These are phyloP conservation scores for Aphelocoma californica DNA, from an alignment of 2,797 vertebrate species.

Conservation along the genomic window DNA sequence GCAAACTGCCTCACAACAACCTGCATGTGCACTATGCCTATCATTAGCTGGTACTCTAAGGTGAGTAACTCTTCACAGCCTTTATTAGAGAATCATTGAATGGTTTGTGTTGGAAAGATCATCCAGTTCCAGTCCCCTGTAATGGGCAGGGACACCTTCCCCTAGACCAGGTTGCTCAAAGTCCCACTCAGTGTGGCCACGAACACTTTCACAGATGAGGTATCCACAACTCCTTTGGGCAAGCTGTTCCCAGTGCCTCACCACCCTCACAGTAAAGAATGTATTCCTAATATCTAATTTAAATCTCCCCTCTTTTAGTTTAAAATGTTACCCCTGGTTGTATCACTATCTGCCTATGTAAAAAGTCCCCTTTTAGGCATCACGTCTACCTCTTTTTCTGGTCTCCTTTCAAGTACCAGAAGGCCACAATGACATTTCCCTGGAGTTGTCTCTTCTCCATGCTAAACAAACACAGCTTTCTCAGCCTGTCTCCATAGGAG, in stretches of 20 bases:
- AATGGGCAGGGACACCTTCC: background rate
- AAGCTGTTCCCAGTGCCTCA: background rate
- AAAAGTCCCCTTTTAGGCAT: background rate
- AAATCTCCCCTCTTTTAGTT: background rate
- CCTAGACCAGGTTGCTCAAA: background rate
- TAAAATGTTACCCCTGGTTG: background rate
- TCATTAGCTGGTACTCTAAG: background rate
- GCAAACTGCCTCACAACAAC: background rate
- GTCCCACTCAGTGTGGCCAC: background rate
- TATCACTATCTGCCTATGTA: background rate
- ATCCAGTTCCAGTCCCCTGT: background rate
- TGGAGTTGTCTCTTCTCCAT: background rate
- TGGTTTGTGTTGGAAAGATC: background rate
- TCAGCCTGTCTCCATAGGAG: background rate
- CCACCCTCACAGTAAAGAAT: background rate
- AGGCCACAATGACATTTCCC: background rate
- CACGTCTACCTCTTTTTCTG: background rate
- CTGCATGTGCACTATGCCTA: background rate
- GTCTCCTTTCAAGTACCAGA: background rate
- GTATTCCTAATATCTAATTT: background rate
- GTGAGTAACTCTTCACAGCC: background rate
- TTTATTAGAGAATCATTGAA: background rate
- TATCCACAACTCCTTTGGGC: background rate
- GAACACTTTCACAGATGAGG: background rate
- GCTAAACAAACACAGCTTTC: background rate